Base-by-base conservation (phyloP, 2,797 vertebrate genomes). In the Aphelocoma californica region DNA sequence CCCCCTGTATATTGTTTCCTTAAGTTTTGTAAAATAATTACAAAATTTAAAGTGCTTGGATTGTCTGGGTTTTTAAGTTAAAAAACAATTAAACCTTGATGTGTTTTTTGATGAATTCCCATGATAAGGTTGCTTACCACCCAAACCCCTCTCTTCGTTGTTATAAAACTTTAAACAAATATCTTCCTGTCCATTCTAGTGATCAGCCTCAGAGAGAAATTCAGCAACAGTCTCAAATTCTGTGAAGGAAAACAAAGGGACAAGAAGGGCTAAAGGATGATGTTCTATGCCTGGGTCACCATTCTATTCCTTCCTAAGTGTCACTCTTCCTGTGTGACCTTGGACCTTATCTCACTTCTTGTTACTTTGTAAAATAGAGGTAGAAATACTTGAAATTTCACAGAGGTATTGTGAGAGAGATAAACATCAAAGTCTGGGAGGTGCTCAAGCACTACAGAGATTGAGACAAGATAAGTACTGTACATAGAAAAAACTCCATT, bases 351-450 rank as follows among this genome's bases (percentile, higher is more conserved):
- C 58, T 70, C 73, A 88, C 58, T 93, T 88, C 90, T 84, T 77
- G 36, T 65, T 92, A 84, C 70, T 81, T 44, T 81, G 73, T 23
- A 84, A 86, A 92, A 81, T 6, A 79, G 51, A 69, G 66, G 62
- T 79, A 84, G 66, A 94, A 94, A 79, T 70, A 92, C 56, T 91
- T 84, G 70, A 93, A 2, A 12, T 79, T 86, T 28, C 58, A 56
- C 54, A 66, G 73, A 72, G 34, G 42, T 75, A 80, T 57, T 90
- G 77, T 86, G 47, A 77, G 48, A 82, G 60, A 86, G 90, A 94
- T 90, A 92, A 94, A 91, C 73, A 94, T 95, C 90, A 95, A 90
- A 97, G 93, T 62, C 73, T 92, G 83, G 88, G 94, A 90, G 80
- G 83, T 90, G 86, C 67, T 93, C 62, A 90, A 88, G 94, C 40